Evolutionary conservation across 2,113 vertebrate genomes (phyloP).

Genomic region (Alligator sinensis): DNA sequence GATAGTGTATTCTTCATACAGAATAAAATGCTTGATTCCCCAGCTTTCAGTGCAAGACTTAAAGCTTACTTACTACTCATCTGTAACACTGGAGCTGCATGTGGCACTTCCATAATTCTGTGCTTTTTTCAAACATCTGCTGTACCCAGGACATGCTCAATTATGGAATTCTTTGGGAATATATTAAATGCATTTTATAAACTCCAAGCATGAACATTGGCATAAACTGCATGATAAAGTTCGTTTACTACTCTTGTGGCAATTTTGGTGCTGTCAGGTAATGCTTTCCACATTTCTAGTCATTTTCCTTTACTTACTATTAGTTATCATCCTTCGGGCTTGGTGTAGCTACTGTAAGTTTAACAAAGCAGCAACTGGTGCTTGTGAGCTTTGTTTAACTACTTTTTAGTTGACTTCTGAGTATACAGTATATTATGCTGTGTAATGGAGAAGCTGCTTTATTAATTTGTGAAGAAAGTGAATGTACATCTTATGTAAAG

Average conservation of each 20-base stretch:
- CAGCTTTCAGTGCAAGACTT: background rate
- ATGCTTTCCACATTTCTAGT: background rate
- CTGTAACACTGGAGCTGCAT: background rate
- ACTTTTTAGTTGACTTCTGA: background rate
- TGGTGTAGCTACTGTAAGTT: background rate
- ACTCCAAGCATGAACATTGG: conserved; percentile 32
- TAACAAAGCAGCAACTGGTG: background rate
- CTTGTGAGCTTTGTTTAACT: background rate
- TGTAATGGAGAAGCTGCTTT: conserved; percentile 6
- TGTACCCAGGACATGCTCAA: background rate
- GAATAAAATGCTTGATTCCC: background rate
- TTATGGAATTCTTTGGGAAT: background rate
- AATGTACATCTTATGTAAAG: background rate
- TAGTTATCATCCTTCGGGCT: background rate
- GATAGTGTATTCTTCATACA: background rate
- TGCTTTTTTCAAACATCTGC: background rate
- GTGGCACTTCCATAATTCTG: rapidly evolving
- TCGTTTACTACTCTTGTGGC: conserved; percentile 9
- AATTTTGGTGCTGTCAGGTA: conserved; percentile 30
- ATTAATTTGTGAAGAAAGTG: background rate
- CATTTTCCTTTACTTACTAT: conserved; percentile 35
- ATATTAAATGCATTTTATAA: background rate
- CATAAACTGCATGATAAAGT: conserved; percentile 31
- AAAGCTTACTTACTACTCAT: background rate
- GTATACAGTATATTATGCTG: background rate